phyloP scores from a whole-genome alignment of 2,888 invertebrate genomes.

The Andrena bicolor region DNA sequence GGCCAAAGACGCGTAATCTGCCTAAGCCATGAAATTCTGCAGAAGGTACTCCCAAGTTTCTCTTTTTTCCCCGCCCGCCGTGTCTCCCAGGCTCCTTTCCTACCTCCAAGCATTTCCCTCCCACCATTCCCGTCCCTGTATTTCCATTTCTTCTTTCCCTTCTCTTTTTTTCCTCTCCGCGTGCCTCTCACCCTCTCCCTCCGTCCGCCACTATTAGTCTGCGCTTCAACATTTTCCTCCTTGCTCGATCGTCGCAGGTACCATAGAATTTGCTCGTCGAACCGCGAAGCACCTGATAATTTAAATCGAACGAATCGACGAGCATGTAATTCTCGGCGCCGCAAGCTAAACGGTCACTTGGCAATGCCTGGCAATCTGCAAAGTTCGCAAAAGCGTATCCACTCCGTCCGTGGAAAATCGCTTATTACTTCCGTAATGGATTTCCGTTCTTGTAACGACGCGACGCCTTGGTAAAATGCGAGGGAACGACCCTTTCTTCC shows the following conservation, averaged over 20 bases:
- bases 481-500: not conserved
- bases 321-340: slow-evolving; percentile 68
- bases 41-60: slow-evolving; percentile 24
- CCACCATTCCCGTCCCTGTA: not conserved
- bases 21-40: slow-evolving; percentile 53
- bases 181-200: not conserved
- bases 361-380: slow-evolving; percentile 67
- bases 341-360: slow-evolving; percentile 69
- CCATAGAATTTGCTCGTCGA: slow-evolving; percentile 61
- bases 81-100: not conserved
- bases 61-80: slow-evolving; percentile 6
- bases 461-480: not conserved
- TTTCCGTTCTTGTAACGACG: slow-evolving; percentile 63
- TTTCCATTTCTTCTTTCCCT: slow-evolving; percentile 22
- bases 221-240: slow-evolving; percentile 21
- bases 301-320: slow-evolving; percentile 75
- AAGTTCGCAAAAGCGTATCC: slow-evolving; percentile 66
- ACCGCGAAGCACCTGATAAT: slow-evolving; percentile 73
- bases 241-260: slow-evolving; percentile 16
- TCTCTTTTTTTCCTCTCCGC: slow-evolving; percentile 3
- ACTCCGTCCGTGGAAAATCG: slow-evolving; percentile 57
- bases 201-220: not conserved
- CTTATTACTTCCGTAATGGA: slow-evolving; percentile 71
- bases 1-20: slow-evolving; percentile 45
- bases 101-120: not conserved